Evolutionary conservation across 2,113 vertebrate species (phyloP), one percentile per base, ranked within the genome.

Genomic region (Felis catus): DNA sequence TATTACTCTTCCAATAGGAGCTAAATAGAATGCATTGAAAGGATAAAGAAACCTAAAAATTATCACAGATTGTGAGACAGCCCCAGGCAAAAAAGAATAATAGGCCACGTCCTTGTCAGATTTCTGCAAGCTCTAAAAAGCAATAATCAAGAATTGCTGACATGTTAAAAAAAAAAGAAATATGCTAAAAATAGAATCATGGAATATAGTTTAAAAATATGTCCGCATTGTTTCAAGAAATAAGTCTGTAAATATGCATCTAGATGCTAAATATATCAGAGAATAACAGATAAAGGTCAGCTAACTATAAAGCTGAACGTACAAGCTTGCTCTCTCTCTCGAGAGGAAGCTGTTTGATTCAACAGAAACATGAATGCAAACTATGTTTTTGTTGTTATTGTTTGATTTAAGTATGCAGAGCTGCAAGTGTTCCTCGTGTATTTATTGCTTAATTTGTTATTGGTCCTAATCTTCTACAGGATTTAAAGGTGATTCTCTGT

Each of bases 361-460:
- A 91, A 73, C 0, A 92, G 68, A 48, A 78, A 55, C 48, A 41
- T 41, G 66, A 89, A 39, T 29, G 16, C 2, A 80, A 53, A 65
- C 55, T 25, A 41, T 1, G 23, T 18, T 94, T 95, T 83, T 85
- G 36, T 70, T 81, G 25, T 63, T 80, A 58, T 80, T 90, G 65
- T 91, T 82, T 94, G 39, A 93, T 76, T 93, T 96, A 95, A 78
- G 14, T n/a, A 51, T 27, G 33, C 29, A 91, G 51, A 93, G 29
- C 48, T 93, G 53, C 27, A 41, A 65, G 41, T 51, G 31, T 51
- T 91, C 85, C 11, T 12, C 93, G 10, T 79, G 91, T 76, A 95
- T 91, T 95, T 95, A 95, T 73, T 97, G 39, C 33, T 96, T 94
- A 92, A 90, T 87, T 96, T 97, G 45, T 84, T 95, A 92, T 70